phyloP scores from a whole-genome alignment of 2,888 invertebrate species.

The Calliopum simillimum region DNA sequence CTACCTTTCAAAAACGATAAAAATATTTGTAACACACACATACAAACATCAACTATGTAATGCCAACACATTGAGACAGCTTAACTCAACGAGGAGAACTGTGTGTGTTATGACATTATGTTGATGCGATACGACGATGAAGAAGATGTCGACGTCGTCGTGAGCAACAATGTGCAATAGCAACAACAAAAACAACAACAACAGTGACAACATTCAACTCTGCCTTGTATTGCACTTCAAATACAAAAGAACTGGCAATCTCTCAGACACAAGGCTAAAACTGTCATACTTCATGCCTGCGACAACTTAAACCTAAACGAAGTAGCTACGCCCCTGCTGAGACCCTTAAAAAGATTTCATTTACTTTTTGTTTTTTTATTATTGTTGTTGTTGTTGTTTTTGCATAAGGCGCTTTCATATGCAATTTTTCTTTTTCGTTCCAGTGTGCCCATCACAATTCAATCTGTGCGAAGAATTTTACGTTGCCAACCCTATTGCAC shows the following conservation, averaged over 20 bases:
- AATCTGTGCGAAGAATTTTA: not conserved
- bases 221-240: no score
- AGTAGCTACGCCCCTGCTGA: not conserved
- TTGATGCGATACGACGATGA: no score
- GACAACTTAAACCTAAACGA: slow-evolving; percentile 8
- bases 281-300: slow-evolving; percentile 2
- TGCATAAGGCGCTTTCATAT: not conserved
- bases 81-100: no score
- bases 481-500: slow-evolving; percentile 21
- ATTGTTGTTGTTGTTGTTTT: not conserved
- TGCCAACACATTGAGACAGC: slow-evolving; percentile 7
- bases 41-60: not conserved
- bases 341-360: not conserved
- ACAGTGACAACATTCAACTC: no score
- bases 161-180: no score
- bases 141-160: no score
- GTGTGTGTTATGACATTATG: no score
- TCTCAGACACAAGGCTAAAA: slow-evolving; percentile 10
- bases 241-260: not conserved
- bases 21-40: slow-evolving; percentile 15
- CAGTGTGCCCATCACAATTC: slow-evolving; percentile 14
- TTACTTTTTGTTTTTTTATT: not conserved
- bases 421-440: not conserved
- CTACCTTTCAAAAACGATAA: not conserved
- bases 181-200: no score